Conservation (phyloP, 2,888 invertebrate genomes). For the Acrobasis repandana region DNA sequence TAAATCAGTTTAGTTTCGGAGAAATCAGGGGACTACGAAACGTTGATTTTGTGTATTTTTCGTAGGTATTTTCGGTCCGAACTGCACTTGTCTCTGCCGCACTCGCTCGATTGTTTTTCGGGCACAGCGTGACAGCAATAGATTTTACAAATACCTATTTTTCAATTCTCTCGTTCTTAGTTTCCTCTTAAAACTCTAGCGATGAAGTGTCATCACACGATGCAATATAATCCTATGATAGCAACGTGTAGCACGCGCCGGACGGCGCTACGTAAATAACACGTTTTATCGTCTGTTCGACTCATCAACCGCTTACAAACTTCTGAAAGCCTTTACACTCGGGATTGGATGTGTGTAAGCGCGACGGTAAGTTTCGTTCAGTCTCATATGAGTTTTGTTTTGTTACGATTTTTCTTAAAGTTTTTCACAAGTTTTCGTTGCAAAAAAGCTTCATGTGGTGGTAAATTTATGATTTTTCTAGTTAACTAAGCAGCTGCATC, state of each 20-base stretch:
- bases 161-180: too few relatives aligned
- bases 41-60: too few relatives aligned
- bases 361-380: slow-evolving; percentile 1
- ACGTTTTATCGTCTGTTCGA: slow-evolving; percentile 47
- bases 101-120: too few relatives aligned
- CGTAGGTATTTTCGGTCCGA: too few relatives aligned
- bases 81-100: too few relatives aligned
- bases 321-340: slow-evolving; percentile 1
- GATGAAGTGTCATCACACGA: background rate
- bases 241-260: slow-evolving; percentile 25
- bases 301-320: slow-evolving; percentile 17
- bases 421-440: background rate
- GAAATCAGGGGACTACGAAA: too few relatives aligned
- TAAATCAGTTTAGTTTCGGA: too few relatives aligned
- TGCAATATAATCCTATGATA: background rate
- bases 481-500: too few relatives aligned
- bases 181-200: too few relatives aligned
- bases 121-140: too few relatives aligned
- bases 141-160: too few relatives aligned
- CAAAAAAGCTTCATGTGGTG: background rate
- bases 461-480: too few relatives aligned
- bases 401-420: background rate
- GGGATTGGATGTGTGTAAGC: slow-evolving; percentile 2
- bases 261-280: slow-evolving; percentile 52
- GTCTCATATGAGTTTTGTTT: background rate